phyloP scores from a whole-genome alignment of 2,113 vertebrate genomes.

The Forbesichthys papilliferus region DNA sequence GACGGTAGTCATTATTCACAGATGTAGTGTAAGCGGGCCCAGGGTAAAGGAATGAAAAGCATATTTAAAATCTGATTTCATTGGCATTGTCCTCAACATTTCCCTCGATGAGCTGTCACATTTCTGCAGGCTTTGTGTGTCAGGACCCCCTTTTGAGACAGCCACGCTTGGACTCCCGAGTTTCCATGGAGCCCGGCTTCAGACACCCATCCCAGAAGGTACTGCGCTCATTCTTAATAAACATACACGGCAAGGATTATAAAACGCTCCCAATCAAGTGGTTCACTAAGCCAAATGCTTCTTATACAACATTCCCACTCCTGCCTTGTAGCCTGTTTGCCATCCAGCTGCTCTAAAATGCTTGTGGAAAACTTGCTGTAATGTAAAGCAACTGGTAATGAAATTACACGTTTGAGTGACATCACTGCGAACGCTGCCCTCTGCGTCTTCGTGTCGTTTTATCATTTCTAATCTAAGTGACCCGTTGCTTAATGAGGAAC shows the following conservation, averaged over 20 bases:
- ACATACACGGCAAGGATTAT: neutral
- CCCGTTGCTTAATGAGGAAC: slow-evolving; percentile 60
- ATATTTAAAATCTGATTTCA: slow-evolving; percentile 35
- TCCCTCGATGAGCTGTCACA: slow-evolving; percentile 16
- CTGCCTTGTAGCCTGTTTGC: slow-evolving; percentile 40
- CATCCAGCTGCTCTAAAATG: slow-evolving; percentile 44
- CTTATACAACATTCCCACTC: slow-evolving; percentile 50
- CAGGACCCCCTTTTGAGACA: slow-evolving; percentile 84
- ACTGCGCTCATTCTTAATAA: slow-evolving; percentile 13
- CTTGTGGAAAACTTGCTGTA: slow-evolving; percentile 67
- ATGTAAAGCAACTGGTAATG: slow-evolving; percentile 70
- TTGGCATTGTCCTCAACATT: neutral
- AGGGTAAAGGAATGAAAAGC: slow-evolving; percentile 15
- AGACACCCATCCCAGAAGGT: slow-evolving; percentile 83
- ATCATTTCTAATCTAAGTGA: slow-evolving; percentile 68
- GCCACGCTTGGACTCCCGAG: slow-evolving; percentile 63
- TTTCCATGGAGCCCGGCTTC: slow-evolving; percentile 73
- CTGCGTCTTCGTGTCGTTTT: slow-evolving; percentile 59
- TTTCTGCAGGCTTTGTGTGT: slow-evolving; percentile 86
- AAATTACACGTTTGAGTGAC: slow-evolving; percentile 62
- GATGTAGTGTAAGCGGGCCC: no score
- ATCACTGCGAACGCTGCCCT: slow-evolving; percentile 57
- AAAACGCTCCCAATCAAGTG: slow-evolving; percentile 19
- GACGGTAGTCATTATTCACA: neutral
- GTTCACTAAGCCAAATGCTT: slow-evolving; percentile 40